Conservation (phyloP, 2,888 invertebrate genomes). For the Psylliodes chrysocephalus region DNA sequence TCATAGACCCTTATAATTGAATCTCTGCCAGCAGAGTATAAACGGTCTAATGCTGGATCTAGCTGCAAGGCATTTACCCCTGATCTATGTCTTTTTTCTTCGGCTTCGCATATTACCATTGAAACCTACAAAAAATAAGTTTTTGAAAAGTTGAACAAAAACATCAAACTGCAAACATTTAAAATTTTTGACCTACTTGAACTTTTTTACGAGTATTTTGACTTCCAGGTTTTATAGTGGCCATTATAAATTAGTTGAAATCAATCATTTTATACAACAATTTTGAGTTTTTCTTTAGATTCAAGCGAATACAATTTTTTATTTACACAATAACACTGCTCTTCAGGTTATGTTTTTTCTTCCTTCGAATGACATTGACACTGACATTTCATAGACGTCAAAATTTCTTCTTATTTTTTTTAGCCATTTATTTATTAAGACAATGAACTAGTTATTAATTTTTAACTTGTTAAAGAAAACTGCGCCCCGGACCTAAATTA, state of each 20-base stretch:
- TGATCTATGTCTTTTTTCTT: constrained; percentile 92
- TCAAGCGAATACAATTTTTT: constrained; percentile 6
- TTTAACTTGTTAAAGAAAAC: too few relatives aligned
- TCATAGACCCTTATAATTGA: constrained; percentile 96
- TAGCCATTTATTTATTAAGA: too few relatives aligned
- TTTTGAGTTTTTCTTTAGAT: background rate
- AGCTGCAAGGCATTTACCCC: constrained; percentile 96
- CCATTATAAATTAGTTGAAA: constrained; percentile 51
- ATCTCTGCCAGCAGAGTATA: constrained; percentile 97
- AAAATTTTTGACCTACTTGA: constrained; percentile 53
- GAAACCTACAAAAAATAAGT: constrained; percentile 77
- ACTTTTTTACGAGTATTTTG: constrained; percentile 63
- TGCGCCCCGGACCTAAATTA: too few relatives aligned
- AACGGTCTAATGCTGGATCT: constrained; percentile 85
- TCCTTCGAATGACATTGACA: background rate
- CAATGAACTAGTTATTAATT: too few relatives aligned
- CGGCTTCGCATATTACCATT: constrained; percentile 96
- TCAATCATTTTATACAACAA: constrained; percentile 21
- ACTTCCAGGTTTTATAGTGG: constrained; percentile 59
- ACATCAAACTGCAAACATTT: too few relatives aligned
- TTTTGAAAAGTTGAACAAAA: background rate
- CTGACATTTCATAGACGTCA: background rate
- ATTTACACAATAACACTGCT: constrained; percentile 13
- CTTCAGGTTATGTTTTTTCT: constrained; percentile 27
- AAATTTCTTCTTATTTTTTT: constrained; percentile 3